Conservation (phyloP, 2,113 vertebrate species). For the Centropristis striata region DNA sequence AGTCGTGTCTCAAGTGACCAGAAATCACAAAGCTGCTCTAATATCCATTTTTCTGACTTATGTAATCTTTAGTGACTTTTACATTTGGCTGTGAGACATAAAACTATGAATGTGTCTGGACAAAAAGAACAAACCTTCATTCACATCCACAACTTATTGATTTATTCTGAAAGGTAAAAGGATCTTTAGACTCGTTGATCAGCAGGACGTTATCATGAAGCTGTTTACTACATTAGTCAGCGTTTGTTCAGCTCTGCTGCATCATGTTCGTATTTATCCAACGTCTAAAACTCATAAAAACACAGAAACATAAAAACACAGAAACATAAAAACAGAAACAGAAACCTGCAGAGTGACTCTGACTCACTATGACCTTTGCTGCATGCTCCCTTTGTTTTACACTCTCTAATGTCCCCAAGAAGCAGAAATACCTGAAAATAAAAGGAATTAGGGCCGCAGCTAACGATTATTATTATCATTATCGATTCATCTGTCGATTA, state of each 20-base stretch:
- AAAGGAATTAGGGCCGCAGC: no score
- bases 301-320: background rate
- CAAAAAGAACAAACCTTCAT: background rate
- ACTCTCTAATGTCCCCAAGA: background rate
- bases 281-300: background rate
- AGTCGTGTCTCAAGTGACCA: no score
- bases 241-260: background rate
- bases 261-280: background rate
- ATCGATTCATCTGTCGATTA: no score
- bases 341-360: constrained; percentile 20
- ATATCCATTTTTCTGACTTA: background rate
- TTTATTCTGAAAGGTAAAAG: no score
- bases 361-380: constrained; percentile 42
- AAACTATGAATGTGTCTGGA: background rate
- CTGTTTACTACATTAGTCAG: no score
- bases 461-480: no score
- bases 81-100: background rate
- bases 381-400: constrained; percentile 2
- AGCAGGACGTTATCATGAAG: no score
- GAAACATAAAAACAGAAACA: background rate
- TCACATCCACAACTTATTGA: background rate
- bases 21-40: background rate
- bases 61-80: background rate
- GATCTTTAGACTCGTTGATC: no score
- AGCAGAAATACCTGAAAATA: constrained; percentile 57